Percentiles rank a stretch among this genome's conserved stretches.
These are phyloP conservation scores for Bruchidius siliquastri DNA, from an alignment of 2,888 invertebrate genomes.

Conservation along the genomic window DNA sequence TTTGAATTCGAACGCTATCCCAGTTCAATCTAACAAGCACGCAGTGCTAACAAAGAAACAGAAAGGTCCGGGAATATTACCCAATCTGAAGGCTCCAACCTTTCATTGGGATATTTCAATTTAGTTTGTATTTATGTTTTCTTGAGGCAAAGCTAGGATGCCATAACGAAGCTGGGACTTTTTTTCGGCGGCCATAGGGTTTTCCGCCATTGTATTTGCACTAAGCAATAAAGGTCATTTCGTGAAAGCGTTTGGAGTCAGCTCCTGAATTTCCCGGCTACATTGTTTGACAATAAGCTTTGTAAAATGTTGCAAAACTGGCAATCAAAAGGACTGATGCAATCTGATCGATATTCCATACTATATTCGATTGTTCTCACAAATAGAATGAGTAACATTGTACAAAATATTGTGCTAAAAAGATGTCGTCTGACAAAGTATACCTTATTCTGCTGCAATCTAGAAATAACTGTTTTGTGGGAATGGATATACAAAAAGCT, in stretches of 20 bases:
- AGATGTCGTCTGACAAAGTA: no score
- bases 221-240: background rate
- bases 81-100: background rate
- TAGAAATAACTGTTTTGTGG: no score
- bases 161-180: background rate
- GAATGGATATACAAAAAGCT: no score
- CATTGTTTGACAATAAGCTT: background rate
- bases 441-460: no score
- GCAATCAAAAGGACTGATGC: background rate
- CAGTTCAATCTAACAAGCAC: background rate
- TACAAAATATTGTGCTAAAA: no score
- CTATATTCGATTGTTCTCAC: no score
- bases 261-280: background rate
- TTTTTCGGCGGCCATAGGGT: background rate
- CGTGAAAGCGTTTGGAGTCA: background rate
- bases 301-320: background rate
- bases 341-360: no score
- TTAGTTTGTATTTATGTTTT: slow-evolving; percentile 3
- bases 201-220: background rate
- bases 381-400: no score
- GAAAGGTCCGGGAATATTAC: background rate
- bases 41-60: background rate
- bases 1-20: background rate
- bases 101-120: slow-evolving; percentile 1
- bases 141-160: background rate